Evolutionary conservation across 2,113 vertebrate species (phyloP).

Genomic region (Phyllostomus discolor): DNA sequence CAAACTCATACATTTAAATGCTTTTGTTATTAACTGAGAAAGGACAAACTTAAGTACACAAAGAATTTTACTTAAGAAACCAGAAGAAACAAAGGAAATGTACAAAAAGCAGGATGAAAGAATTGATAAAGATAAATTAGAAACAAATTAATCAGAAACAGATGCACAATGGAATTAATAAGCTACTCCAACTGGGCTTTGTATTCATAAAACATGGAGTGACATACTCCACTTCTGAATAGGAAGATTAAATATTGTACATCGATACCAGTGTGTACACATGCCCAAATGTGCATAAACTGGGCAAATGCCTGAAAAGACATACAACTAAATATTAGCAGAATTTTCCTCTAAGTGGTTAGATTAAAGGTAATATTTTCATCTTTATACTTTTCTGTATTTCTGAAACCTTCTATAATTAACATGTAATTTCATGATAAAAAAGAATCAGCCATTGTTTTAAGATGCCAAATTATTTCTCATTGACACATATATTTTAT

Average conservation of each 20-base stretch:
- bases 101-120: not conserved
- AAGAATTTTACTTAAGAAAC: not conserved
- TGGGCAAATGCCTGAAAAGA: not conserved
- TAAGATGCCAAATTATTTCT: constrained; percentile 25
- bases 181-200: not conserved
- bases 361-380: not conserved
- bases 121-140: not conserved
- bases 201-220: not conserved
- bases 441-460: not conserved
- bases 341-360: not conserved
- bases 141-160: not conserved
- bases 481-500: not conserved
- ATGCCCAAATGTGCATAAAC: not conserved
- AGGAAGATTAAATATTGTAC: not conserved
- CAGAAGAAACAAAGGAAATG: not conserved
- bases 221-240: not conserved
- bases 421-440: not conserved
- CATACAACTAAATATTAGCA: not conserved
- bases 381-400: not conserved
- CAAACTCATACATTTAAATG: not conserved
- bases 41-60: not conserved
- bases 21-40: not conserved
- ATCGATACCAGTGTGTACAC: not conserved
- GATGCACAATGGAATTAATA: not conserved
- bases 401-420: not conserved